Evolutionary conservation across 2,113 vertebrate species (phyloP).

Genomic region (Piprites chloris): DNA sequence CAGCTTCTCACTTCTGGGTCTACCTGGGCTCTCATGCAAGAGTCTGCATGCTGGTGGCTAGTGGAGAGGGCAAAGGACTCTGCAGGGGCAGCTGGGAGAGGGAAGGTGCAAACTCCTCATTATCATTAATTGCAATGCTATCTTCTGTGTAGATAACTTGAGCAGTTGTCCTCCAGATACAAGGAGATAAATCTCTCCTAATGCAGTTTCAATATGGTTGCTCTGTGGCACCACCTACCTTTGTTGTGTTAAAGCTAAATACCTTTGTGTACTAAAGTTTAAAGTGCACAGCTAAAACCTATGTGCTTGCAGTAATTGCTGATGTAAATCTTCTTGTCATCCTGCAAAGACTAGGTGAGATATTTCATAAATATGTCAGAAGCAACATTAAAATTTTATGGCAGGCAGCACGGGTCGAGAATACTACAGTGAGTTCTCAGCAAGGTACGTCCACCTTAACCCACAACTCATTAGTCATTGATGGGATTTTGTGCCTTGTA

Average conservation of each 20-base stretch:
- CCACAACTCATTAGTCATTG: slow-evolving; percentile 75
- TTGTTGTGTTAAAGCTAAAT: slow-evolving; percentile 61
- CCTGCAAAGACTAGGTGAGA: slow-evolving; percentile 62
- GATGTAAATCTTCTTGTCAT: slow-evolving; percentile 75
- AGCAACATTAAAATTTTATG: slow-evolving; percentile 83
- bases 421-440: slow-evolving; percentile 77
- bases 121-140: neutral
- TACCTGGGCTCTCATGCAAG: neutral
- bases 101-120: neutral
- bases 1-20: neutral
- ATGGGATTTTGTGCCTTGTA: slow-evolving; percentile 24
- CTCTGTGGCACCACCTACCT: slow-evolving; percentile 31
- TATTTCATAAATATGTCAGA: slow-evolving; percentile 79
- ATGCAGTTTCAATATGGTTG: neutral
- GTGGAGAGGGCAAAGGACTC: too few relatives aligned
- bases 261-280: slow-evolving; percentile 61
- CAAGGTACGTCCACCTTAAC: slow-evolving; percentile 75
- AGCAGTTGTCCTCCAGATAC: neutral
- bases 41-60: neutral
- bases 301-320: slow-evolving; percentile 60
- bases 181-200: neutral
- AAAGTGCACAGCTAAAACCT: slow-evolving; percentile 40
- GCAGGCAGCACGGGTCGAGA: slow-evolving; percentile 74
- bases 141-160: neutral
- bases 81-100: neutral